Conservation (phyloP, 2,113 vertebrate genomes). For the Rhizomys pruinosus region DNA sequence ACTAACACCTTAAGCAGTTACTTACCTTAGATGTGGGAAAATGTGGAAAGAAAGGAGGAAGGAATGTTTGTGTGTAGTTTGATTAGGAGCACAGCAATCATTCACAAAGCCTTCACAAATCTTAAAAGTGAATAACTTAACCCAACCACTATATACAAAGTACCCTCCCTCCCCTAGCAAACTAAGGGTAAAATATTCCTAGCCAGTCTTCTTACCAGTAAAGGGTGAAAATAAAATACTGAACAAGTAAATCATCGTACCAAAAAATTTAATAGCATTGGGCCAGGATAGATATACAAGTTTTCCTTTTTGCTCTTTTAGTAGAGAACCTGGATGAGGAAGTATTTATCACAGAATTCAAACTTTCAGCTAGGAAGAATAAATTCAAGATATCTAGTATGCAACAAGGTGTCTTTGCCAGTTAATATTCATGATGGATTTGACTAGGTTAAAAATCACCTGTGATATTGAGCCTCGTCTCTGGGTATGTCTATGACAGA, state of each 20-base stretch:
- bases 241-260: not conserved
- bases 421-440: not conserved
- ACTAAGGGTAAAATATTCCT: not conserved
- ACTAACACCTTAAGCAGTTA: not conserved
- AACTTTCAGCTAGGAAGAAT: not conserved
- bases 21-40: not conserved
- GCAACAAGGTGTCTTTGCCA: not conserved
- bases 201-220: not conserved
- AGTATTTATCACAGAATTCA: not conserved
- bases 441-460: not conserved
- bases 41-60: not conserved
- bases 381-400: not conserved
- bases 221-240: not conserved
- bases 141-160: not conserved
- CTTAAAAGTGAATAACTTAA: not conserved
- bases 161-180: accelerated
- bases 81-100: not conserved
- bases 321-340: not conserved
- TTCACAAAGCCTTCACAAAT: not conserved
- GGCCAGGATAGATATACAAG: not conserved
- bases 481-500: not conserved
- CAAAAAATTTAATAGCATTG: not conserved
- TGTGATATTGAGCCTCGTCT: not conserved
- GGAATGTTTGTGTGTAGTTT: not conserved
- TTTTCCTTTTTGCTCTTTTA: not conserved